Conservation (phyloP, 2,888 invertebrate species). For the Patella ulyssiponensis region DNA sequence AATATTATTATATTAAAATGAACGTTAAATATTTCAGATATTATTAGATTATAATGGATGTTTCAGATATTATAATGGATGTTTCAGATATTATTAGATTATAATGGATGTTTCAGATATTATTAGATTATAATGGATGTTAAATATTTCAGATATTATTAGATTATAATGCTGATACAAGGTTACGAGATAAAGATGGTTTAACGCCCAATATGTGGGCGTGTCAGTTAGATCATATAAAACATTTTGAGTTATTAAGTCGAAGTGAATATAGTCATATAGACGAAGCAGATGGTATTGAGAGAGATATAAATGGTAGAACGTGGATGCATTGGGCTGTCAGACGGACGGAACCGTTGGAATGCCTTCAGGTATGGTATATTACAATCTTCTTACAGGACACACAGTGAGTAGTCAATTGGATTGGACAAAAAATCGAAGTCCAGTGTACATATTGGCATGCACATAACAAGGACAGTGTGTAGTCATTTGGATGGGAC, state of each 20-base stretch:
- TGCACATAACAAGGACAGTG: no score
- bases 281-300: conserved; percentile 63
- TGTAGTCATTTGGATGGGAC: no score
- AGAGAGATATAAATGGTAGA: conserved; percentile 66
- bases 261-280: conserved; percentile 52
- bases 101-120: no score
- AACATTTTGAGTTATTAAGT: conserved; percentile 68
- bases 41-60: no score
- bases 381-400: background rate
- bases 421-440: no score
- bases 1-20: no score
- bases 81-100: no score
- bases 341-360: conserved; percentile 67
- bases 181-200: conserved; percentile 68
- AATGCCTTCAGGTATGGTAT: conserved; percentile 67
- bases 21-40: no score
- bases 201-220: conserved; percentile 72
- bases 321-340: conserved; percentile 73
- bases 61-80: no score
- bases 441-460: no score
- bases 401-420: background rate
- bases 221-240: conserved; percentile 70
- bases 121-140: no score
- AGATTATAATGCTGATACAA: conserved; percentile 58
- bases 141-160: conserved; percentile 59